Conservation (phyloP, 2,797 vertebrate species). For the Gephyroberyx darwinii region DNA sequence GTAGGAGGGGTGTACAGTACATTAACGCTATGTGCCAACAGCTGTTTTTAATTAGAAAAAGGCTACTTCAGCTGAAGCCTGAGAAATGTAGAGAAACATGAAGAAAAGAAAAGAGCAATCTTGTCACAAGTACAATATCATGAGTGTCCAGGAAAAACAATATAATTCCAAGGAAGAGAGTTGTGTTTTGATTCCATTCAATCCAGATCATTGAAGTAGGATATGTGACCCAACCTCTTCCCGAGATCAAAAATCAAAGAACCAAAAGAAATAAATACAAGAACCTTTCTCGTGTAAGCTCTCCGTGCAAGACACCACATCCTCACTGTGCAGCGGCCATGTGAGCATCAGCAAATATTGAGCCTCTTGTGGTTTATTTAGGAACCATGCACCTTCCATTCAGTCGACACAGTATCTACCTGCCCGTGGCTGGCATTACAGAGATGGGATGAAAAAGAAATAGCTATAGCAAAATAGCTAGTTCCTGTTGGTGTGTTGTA, state of each 20-base stretch:
- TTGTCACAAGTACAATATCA: conserved; percentile 43
- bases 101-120: conserved; percentile 40
- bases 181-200: conserved; percentile 40
- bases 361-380: conserved; percentile 31
- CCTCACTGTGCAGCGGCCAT: conserved; percentile 6
- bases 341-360: conserved; percentile 37
- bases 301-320: conserved; percentile 40
- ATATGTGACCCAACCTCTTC: conserved; percentile 41
- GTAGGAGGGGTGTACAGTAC: conserved; percentile 66
- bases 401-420: conserved; percentile 27
- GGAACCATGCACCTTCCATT: conserved; percentile 29
- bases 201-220: conserved; percentile 21
- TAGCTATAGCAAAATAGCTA: conserved; percentile 14
- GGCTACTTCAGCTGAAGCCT: conserved; percentile 54
- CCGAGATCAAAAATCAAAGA: conserved; percentile 22
- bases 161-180: conserved; percentile 5
- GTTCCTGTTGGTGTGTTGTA: conserved; percentile 13
- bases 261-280: conserved; percentile 43
- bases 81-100: conserved; percentile 32
- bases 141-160: conserved; percentile 46
- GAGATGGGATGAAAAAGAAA: conserved; percentile 28
- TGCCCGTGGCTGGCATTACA: conserved; percentile 28
- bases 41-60: conserved; percentile 67
- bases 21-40: conserved; percentile 52
- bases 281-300: conserved; percentile 29